Evolutionary conservation across 2,888 invertebrate species (phyloP).

Genomic region (Uloborus plumipes): DNA sequence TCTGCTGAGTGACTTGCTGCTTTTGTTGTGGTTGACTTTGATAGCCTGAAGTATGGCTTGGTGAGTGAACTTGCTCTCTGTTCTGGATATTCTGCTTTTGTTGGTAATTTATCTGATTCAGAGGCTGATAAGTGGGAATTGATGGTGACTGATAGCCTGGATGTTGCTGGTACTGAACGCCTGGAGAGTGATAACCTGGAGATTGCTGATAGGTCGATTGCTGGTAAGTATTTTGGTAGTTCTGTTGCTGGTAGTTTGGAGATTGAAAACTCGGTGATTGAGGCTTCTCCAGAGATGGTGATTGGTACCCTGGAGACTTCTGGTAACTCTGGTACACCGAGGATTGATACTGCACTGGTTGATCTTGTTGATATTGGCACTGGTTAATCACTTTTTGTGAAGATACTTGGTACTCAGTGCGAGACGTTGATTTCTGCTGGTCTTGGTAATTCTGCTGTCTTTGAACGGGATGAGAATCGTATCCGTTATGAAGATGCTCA

Average conservation of each 20-base stretch:
- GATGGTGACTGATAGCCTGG: conserved; percentile 25
- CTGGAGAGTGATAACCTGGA: conserved; percentile 1
- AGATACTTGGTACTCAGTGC: conserved; percentile 43
- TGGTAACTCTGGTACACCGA: conserved; percentile 29
- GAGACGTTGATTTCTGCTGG: conserved; percentile 25
- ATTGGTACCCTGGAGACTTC: conserved; percentile 40
- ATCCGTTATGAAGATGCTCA: conserved; percentile 37
- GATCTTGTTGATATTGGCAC: conserved; percentile 49
- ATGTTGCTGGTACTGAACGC: conserved; percentile 4
- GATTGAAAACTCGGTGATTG: conserved; percentile 8
- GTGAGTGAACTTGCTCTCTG: neutral
- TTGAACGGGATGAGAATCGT: conserved; percentile 25
- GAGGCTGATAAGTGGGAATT: conserved; percentile 19
- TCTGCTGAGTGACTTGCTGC: neutral
- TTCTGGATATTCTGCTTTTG: neutral
- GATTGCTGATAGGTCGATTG: conserved; percentile 16
- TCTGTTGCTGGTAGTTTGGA: conserved; percentile 15
- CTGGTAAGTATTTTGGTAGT: conserved; percentile 13
- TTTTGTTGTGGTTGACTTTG: conserved; percentile 14
- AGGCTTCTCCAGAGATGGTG: conserved; percentile 24
- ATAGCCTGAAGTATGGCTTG: conserved; percentile 1
- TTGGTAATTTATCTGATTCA: conserved; percentile 39
- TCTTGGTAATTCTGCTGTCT: conserved; percentile 5
- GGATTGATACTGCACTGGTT: conserved; percentile 37
- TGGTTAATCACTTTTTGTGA: conserved; percentile 36